Conservation (phyloP, 2,797 vertebrate genomes). For the Silurus lanzhouensis region DNA sequence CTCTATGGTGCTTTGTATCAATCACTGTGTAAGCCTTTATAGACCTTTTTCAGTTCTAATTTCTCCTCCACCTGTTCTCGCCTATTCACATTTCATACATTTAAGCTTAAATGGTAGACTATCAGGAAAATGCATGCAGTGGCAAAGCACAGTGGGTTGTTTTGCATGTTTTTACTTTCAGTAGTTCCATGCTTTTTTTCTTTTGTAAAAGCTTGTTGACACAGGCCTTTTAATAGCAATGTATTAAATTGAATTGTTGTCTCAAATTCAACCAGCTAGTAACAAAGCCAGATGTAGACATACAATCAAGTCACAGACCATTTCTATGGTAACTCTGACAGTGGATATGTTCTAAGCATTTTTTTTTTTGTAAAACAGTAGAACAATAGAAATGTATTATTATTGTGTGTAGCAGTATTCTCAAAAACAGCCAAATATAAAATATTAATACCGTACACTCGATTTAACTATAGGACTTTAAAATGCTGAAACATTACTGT, state of each 20-base stretch:
- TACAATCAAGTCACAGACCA: background rate
- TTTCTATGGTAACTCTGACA: background rate
- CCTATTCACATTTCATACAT: constrained; percentile 11
- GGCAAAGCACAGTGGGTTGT: background rate
- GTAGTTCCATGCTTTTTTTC: background rate
- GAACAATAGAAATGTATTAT: too few species aligned
- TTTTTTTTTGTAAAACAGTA: too few species aligned
- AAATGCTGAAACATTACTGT: background rate
- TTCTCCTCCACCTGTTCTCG: constrained; percentile 33
- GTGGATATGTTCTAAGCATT: too few species aligned
- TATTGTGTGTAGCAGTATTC: background rate
- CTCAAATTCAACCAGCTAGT: background rate
- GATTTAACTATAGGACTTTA: background rate
- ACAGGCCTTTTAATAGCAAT: too few species aligned
- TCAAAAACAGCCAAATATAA: background rate
- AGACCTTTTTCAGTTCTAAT: constrained; percentile 54
- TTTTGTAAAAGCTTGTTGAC: too few species aligned
- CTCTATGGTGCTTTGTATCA: constrained; percentile 67
- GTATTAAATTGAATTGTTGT: too few species aligned
- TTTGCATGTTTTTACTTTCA: background rate
- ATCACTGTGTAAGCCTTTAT: constrained; percentile 60
- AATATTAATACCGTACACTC: too few species aligned
- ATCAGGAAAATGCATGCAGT: background rate
- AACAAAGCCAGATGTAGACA: background rate
- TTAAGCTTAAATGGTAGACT: background rate